These are phyloP conservation scores for Illadopsis cleaveri DNA, from an alignment of 2,113 vertebrate genomes.

Conservation along the genomic window DNA sequence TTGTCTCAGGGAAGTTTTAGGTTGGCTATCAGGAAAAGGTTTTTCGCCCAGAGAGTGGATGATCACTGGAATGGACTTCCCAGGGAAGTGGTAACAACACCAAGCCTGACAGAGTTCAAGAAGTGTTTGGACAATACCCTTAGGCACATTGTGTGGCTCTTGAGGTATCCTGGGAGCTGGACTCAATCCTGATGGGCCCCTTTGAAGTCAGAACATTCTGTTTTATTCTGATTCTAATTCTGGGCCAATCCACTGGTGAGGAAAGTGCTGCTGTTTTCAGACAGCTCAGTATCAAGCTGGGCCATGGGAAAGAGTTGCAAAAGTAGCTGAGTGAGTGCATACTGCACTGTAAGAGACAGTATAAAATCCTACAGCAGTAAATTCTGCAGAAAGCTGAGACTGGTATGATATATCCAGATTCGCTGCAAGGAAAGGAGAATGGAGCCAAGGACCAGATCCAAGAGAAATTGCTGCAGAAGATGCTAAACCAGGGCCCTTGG, in stretches of 20 bases:
- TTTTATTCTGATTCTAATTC: background rate
- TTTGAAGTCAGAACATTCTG: background rate
- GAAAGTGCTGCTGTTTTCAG: background rate
- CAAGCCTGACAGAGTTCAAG: background rate
- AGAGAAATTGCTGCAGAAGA: background rate
- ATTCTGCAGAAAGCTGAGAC: background rate
- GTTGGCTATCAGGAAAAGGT: background rate
- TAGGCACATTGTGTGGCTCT: background rate
- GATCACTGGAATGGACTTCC: background rate
- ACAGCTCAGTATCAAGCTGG: background rate
- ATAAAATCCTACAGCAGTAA: background rate
- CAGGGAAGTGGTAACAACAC: background rate
- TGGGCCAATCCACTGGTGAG: background rate
- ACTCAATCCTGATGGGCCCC: background rate
- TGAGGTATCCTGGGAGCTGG: background rate
- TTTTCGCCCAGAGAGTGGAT: background rate
- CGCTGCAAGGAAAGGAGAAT: background rate
- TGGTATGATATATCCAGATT: background rate
- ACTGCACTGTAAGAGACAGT: background rate
- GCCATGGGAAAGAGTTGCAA: background rate
- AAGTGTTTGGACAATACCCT: background rate
- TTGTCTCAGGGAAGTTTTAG: background rate
- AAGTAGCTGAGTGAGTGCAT: background rate
- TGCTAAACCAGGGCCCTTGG: background rate
- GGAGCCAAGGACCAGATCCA: background rate